Evolutionary conservation across 1,140 invertebrate species (phyloP), one percentile per base, ranked within the genome.

Genomic region (Macrosteles quadrilineatus): DNA sequence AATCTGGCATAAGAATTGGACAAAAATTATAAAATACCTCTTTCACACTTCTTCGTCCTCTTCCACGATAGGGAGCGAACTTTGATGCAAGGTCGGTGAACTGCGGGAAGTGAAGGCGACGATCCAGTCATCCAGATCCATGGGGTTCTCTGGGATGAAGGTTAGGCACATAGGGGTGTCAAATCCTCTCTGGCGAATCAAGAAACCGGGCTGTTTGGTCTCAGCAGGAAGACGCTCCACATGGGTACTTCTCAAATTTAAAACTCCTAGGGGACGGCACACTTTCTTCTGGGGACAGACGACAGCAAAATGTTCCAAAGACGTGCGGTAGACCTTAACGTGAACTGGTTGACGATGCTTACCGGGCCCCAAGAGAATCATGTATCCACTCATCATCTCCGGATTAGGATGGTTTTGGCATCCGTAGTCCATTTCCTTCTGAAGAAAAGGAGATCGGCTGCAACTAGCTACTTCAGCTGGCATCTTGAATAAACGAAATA

Each of bases 251-350:
- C 83, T 80, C 55, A 89, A 75, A 75, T 88, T 89, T 11, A 89
- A 78, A 1, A 88, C 87, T 0, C 86, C 86, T 17, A 87, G 77
- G 0, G 87, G 85, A 70, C 86, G 84, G 69, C 85, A 85, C 0
- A 88, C 80, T 72, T 87, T 85, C 76, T 88, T 87, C 76, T 87
- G 85, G 1, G 87, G 87, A 69, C 88, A 88, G 29, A 88, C 84
- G 0, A 87, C 87, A 0, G 87, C 87, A 75, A 89, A 89, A 74
- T 89, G 87, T 74, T 88, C 87, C 67, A 87, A 78, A 31, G 86
- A 86, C 1, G 87, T 88, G 40, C 85, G 82, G 76, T 89, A 89
- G 9, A 88, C 86, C 71, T 87, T 86, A 36, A 87, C 86, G 71
- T 87, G 82, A 0, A 88, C 85, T 70, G 83, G 81, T 77, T 87